Conservation (phyloP, 2,113 vertebrate genomes). For the Guaruba guarouba region DNA sequence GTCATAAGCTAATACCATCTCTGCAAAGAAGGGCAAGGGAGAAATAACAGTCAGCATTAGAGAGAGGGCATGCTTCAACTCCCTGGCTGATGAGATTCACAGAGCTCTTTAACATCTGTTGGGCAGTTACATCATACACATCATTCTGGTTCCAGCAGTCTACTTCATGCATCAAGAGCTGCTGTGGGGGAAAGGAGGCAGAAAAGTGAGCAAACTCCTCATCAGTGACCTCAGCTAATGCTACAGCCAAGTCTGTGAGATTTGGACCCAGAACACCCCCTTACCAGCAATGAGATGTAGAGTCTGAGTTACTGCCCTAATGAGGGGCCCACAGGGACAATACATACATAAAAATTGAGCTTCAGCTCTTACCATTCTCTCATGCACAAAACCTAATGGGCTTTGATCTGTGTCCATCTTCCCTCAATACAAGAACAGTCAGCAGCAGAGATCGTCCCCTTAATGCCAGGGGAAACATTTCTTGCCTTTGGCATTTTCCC, state of each 20-base stretch:
- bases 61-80: not conserved
- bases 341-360: not conserved
- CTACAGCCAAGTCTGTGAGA: not conserved
- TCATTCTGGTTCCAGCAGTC: not conserved
- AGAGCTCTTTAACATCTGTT: not conserved
- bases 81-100: not conserved
- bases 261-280: not conserved
- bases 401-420: not conserved
- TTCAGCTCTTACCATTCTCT: not conserved
- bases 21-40: not conserved
- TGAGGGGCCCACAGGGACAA: not conserved
- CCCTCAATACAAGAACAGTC: not conserved
- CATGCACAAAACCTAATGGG: not conserved
- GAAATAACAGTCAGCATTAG: not conserved
- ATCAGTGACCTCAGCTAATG: not conserved
- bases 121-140: not conserved
- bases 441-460: not conserved
- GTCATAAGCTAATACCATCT: not conserved
- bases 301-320: not conserved
- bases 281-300: not conserved
- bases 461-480: not conserved
- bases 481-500: not conserved
- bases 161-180: conserved; percentile 8
- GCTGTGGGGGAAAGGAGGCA: not conserved
- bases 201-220: not conserved